Evolutionary conservation across 2,113 vertebrate species (phyloP).

Genomic region (Sarotherodon lohbergeri): DNA sequence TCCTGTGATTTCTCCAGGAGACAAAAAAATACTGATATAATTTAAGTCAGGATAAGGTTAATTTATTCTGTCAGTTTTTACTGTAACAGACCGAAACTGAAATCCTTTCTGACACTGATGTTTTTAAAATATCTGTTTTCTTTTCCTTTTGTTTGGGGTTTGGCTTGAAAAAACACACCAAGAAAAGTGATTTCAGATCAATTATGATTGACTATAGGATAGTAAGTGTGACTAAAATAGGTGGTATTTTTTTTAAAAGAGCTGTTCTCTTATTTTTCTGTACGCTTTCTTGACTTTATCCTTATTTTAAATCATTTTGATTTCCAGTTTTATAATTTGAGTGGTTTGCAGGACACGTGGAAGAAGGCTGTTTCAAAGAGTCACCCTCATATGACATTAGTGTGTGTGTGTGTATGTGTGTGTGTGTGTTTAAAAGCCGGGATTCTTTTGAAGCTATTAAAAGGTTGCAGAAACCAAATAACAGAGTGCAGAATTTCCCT

Average conservation of each 20-base stretch:
- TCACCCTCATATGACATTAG: neutral
- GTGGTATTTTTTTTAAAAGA: neutral
- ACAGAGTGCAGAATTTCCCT: neutral
- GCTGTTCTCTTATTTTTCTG: neutral
- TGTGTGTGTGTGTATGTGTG: neutral
- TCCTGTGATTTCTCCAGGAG: neutral
- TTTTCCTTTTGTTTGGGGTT: neutral
- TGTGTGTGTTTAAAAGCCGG: neutral
- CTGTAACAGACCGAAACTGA: neutral
- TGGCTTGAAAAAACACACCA: neutral
- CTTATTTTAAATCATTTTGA: neutral
- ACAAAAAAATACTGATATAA: neutral
- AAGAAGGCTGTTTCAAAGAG: neutral
- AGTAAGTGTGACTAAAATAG: neutral
- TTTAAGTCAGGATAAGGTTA: neutral
- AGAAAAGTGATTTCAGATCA: neutral
- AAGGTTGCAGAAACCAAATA: neutral
- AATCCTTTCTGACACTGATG: neutral
- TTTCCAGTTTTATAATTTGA: neutral
- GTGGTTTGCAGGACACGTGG: neutral
- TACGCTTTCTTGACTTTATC: neutral
- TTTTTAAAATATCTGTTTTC: neutral
- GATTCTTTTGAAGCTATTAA: neutral
- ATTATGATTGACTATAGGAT: neutral
- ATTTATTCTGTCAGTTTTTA: neutral